Evolutionary conservation across 2,113 vertebrate species (phyloP).

Genomic region (Pelobates fuscus): DNA sequence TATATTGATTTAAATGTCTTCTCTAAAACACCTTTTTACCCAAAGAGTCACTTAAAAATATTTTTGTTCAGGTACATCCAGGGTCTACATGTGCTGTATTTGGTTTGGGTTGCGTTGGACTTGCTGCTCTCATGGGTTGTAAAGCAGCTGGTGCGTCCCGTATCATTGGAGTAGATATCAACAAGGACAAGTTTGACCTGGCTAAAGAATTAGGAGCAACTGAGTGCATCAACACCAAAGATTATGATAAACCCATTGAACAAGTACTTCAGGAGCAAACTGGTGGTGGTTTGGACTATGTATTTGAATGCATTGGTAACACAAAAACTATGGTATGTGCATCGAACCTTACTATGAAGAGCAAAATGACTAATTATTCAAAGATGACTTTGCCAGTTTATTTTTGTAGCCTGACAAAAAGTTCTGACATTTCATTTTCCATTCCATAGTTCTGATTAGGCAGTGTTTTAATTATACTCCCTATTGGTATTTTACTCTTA

Average conservation of each 20-base stretch:
- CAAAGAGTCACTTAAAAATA: too few species aligned
- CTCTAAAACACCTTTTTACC: too few species aligned
- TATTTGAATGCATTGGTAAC: too few species aligned
- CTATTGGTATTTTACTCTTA: neutral
- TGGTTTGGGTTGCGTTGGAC: constrained; percentile 78
- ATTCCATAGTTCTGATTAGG: neutral
- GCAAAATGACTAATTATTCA: neutral
- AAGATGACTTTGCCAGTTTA: neutral
- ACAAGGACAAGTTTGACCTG: constrained; percentile 70
- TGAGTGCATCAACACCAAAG: constrained; percentile 75
- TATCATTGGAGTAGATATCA: constrained; percentile 84
- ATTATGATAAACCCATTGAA: constrained; percentile 68
- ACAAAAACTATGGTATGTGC: constrained; percentile 72
- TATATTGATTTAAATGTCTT: too few species aligned
- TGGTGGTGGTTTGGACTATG: too few species aligned
- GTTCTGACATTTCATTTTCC: neutral
- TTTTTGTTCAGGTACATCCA: constrained; percentile 71
- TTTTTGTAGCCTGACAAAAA: too few species aligned
- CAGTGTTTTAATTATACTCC: neutral
- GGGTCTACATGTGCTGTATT: too few species aligned
- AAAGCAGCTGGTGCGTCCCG: constrained; percentile 81
- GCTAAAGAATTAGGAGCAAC: constrained; percentile 77
- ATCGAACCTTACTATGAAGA: neutral
- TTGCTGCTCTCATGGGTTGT: constrained; percentile 84
- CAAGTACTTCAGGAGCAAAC: constrained; percentile 77